phyloP scores from a whole-genome alignment of 2,113 vertebrate species.

The Malurus cyaneus region DNA sequence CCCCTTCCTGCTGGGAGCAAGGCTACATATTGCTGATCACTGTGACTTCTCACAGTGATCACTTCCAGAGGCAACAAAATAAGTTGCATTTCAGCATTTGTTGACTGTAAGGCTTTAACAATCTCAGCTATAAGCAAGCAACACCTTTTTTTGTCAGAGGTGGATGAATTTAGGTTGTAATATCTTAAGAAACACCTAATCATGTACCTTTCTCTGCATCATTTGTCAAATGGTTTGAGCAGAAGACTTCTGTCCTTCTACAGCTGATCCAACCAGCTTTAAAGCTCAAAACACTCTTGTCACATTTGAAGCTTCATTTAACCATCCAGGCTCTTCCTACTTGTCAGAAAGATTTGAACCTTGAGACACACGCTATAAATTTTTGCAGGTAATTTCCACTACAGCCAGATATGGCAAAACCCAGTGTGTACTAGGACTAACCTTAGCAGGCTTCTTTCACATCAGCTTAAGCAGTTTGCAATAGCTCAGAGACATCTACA shows the following conservation, averaged over 20 bases:
- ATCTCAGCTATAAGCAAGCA: not conserved
- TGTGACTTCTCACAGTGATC: not conserved
- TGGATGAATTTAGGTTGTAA: not conserved
- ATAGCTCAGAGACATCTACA: not conserved
- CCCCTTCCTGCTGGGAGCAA: not conserved
- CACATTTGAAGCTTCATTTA: not conserved
- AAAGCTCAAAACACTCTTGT: not conserved
- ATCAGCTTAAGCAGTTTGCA: not conserved
- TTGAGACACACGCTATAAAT: not conserved
- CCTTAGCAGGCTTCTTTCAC: not conserved
- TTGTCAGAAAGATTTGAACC: not conserved
- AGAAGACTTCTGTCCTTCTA: not conserved
- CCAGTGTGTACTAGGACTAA: not conserved
- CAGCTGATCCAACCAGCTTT: not conserved
- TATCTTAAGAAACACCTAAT: not conserved
- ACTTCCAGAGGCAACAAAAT: constrained; percentile 10
- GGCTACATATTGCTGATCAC: not conserved
- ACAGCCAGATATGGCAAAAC: not conserved
- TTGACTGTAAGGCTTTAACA: constrained; percentile 7
- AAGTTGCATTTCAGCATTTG: constrained; percentile 7
- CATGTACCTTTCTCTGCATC: not conserved
- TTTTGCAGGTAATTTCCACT: not conserved
- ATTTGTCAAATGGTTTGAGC: not conserved
- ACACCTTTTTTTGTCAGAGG: not conserved
- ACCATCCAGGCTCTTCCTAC: not conserved